phyloP scores from a whole-genome alignment of 2,888 invertebrate genomes.

The Synanthedon tipuliformis region DNA sequence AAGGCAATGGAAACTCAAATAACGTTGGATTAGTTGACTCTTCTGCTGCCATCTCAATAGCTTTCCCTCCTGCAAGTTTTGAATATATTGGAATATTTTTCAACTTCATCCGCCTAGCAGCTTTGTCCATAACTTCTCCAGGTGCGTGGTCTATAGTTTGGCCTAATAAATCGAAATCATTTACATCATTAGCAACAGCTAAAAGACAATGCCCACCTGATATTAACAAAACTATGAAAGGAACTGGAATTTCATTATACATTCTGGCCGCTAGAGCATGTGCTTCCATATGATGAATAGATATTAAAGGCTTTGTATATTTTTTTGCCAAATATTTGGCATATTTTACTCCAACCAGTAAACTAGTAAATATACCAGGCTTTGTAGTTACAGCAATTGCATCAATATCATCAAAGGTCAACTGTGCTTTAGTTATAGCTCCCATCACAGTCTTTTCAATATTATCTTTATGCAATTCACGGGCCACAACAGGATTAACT shows the following conservation, averaged over 20 bases:
- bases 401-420: constrained; percentile 76
- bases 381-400: constrained; percentile 92
- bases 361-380: constrained; percentile 85
- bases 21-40: constrained; percentile 72
- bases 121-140: constrained; percentile 95
- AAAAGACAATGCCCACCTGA: constrained; percentile 95
- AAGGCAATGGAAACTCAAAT: constrained; percentile 76
- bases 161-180: constrained; percentile 85
- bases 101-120: constrained; percentile 85
- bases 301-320: constrained; percentile 85
- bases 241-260: constrained; percentile 78
- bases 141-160: constrained; percentile 86
- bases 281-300: constrained; percentile 99
- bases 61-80: constrained; percentile 83
- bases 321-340: constrained; percentile 79
- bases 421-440: constrained; percentile 72
- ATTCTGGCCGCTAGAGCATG: constrained; percentile 93
- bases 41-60: constrained; percentile 84
- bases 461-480: constrained; percentile 81
- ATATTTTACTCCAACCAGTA: constrained; percentile 84
- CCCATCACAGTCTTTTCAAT: constrained; percentile 79
- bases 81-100: constrained; percentile 80
- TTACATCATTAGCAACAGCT: constrained; percentile 77
- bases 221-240: constrained; percentile 88
- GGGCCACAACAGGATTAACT: constrained; percentile 89